A percentile compares a stretch with the other conserved stretches of the same genome.
These are phyloP conservation scores for Coreoperca whiteheadi DNA, from an alignment of 2,113 vertebrate species.

Conservation along the genomic window DNA sequence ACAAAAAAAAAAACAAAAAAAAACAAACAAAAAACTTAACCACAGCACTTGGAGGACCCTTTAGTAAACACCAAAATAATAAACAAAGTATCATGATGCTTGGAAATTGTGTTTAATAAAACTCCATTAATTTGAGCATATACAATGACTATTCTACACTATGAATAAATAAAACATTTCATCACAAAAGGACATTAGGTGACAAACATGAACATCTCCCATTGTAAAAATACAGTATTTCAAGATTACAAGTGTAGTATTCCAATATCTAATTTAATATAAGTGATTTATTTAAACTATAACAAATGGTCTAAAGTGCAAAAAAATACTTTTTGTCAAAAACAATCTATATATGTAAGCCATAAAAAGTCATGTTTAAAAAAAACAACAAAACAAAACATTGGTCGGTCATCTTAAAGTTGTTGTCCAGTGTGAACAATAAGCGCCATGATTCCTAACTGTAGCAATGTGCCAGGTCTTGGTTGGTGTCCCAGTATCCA, in stretches of 20 bases:
- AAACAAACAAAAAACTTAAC: neutral
- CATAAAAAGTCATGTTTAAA: conserved; percentile 68
- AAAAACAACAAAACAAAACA: conserved; percentile 48
- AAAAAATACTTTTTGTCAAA: conserved; percentile 62
- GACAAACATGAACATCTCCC: conserved; percentile 62
- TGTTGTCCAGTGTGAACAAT: conserved; percentile 56
- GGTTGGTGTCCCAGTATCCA: conserved; percentile 75
- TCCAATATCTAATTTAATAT: conserved; percentile 71
- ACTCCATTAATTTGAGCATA: conserved; percentile 69
- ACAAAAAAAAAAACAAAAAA: neutral
- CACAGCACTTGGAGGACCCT: neutral
- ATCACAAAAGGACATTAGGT: conserved; percentile 71
- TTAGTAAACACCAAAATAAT: neutral
- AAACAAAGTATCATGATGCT: conserved; percentile 22
- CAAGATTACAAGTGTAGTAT: conserved; percentile 70
- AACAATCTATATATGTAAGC: conserved; percentile 47
- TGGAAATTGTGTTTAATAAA: conserved; percentile 74
- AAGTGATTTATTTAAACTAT: conserved; percentile 69
- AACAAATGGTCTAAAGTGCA: conserved; percentile 83
- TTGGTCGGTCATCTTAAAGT: conserved; percentile 71
- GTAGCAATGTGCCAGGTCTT: conserved; percentile 72
- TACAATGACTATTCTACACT: conserved; percentile 68
- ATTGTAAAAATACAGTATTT: conserved; percentile 82
- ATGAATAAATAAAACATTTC: conserved; percentile 81
- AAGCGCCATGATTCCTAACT: conserved; percentile 49